These are phyloP conservation scores for Neocrepidodera transversa DNA, from an alignment of 2,888 invertebrate species.

Conservation along the genomic window DNA sequence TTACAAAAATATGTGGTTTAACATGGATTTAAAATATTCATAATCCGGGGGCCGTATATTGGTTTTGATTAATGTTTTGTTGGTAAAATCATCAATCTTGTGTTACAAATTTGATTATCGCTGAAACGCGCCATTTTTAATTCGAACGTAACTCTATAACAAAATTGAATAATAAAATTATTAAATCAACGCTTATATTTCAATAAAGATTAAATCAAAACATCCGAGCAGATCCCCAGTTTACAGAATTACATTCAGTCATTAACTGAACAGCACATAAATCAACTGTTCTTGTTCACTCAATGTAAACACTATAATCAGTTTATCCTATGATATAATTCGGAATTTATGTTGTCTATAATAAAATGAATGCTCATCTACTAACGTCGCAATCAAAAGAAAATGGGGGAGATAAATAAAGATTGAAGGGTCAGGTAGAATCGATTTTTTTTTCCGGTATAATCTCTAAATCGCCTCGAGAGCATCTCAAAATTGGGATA, in stretches of 20 bases:
- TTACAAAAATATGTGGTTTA: too few species aligned
- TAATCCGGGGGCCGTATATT: not conserved
- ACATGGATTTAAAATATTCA: not conserved
- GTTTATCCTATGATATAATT: conserved; percentile 20
- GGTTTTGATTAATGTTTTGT: not conserved
- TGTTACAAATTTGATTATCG: conserved; percentile 4
- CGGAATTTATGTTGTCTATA: conserved; percentile 12
- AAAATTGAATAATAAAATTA: conserved; percentile 17
- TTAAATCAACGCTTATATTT: conserved; percentile 15
- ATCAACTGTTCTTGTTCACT: conserved; percentile 21
- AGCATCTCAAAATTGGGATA: conserved; percentile 12
- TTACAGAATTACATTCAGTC: conserved; percentile 19
- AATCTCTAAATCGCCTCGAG: conserved; percentile 15
- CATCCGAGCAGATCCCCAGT: conserved; percentile 9
- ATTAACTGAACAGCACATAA: conserved; percentile 20
- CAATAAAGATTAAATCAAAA: conserved; percentile 13
- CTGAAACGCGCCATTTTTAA: not conserved
- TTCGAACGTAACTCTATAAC: not conserved
- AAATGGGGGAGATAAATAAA: conserved; percentile 11
- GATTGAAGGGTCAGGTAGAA: conserved; percentile 14
- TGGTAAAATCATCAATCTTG: not conserved
- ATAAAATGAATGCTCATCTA: conserved; percentile 5
- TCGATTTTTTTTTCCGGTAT: conserved; percentile 8
- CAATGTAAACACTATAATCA: conserved; percentile 22
- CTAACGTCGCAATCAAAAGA: conserved; percentile 5